Conservation (phyloP, 1,140 invertebrate genomes). For the Holcopasites calliopsidis region DNA sequence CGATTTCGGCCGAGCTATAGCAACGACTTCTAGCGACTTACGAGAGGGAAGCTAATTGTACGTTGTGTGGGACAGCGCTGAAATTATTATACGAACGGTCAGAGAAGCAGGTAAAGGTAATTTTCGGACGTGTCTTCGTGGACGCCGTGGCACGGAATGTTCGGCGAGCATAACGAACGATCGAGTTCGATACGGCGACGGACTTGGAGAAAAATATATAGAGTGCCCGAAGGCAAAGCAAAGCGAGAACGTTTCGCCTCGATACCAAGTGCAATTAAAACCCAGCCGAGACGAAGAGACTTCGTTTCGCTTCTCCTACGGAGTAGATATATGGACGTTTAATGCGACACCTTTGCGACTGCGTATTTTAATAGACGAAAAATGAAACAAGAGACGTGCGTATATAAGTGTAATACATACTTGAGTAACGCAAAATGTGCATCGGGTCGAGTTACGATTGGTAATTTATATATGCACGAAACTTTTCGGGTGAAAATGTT, state of each 20-base stretch:
- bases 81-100: not conserved
- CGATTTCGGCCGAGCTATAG: too few relatives aligned
- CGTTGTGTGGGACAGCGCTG: not conserved
- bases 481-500: not conserved
- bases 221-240: not conserved
- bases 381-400: too few relatives aligned
- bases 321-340: constrained; percentile 20
- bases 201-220: not conserved
- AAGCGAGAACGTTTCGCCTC: constrained; percentile 8
- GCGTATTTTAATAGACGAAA: not conserved
- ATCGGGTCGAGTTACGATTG: not conserved
- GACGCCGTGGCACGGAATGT: not conserved
- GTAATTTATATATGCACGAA: not conserved
- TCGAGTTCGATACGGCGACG: not conserved
- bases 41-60: not conserved
- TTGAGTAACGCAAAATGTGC: too few relatives aligned
- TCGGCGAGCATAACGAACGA: not conserved
- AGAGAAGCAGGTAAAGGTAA: not conserved
- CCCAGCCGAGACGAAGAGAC: not conserved
- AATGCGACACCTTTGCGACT: constrained; percentile 7
- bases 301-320: constrained; percentile 6
- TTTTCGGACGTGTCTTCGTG: not conserved
- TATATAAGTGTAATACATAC: too few relatives aligned
- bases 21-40: not conserved
- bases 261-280: constrained; percentile 47